A percentile compares a stretch with the other conserved stretches of the same genome.
These are phyloP conservation scores for Pachyramphus minor DNA, from an alignment of 2,113 vertebrate species.

Conservation along the genomic window DNA sequence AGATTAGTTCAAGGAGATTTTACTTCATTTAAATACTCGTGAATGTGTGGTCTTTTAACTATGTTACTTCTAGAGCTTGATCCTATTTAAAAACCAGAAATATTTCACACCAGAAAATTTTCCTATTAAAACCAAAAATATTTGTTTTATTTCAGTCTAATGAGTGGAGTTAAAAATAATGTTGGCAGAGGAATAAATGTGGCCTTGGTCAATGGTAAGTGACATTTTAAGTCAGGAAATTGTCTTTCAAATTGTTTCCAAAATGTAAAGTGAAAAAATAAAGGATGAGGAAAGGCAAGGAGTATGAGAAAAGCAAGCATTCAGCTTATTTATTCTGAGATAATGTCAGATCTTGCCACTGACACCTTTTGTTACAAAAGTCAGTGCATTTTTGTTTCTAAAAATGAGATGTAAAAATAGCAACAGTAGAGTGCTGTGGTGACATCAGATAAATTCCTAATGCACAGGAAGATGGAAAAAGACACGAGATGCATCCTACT, in stretches of 20 bases:
- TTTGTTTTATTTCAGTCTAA: conserved; percentile 78
- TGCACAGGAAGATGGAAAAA: background rate
- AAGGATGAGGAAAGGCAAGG: background rate
- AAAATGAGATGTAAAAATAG: background rate
- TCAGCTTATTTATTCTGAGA: background rate
- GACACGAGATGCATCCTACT: background rate
- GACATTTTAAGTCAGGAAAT: background rate
- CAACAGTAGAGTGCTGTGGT: background rate
- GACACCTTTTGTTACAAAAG: background rate
- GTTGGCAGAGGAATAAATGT: conserved; percentile 95
- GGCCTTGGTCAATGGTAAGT: conserved; percentile 89
- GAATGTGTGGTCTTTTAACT: background rate
- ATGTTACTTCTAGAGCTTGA: background rate
- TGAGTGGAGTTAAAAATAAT: conserved; percentile 97
- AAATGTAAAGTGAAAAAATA: background rate
- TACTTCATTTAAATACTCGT: background rate
- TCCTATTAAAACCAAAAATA: background rate
- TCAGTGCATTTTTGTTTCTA: background rate
- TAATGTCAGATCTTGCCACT: background rate
- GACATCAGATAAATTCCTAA: background rate
- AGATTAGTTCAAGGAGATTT: background rate
- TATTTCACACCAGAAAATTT: background rate
- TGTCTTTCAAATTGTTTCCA: background rate
- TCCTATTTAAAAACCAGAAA: background rate
- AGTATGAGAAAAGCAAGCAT: background rate